Conservation (phyloP, 1,140 invertebrate genomes). For the Zophobas morio region DNA sequence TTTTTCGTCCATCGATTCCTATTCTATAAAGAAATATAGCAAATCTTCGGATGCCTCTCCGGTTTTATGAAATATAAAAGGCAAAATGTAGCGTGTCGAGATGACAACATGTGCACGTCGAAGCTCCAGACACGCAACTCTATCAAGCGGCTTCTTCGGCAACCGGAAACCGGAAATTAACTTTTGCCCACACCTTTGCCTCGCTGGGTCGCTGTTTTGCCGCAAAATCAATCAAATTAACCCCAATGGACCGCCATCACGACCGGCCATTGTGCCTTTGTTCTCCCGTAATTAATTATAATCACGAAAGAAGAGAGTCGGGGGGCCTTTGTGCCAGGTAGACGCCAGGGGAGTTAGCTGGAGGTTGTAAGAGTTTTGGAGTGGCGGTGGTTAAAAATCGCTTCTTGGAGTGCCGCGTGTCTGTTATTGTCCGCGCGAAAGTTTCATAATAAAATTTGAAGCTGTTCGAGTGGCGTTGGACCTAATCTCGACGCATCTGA, state of each 20-base stretch:
- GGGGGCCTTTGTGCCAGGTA: neutral
- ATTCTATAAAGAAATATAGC: constrained; percentile 34
- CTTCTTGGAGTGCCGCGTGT: too few relatives aligned
- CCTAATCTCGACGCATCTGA: neutral
- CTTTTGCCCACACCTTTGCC: constrained; percentile 38
- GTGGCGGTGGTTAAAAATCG: too few relatives aligned
- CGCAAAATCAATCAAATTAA: constrained; percentile 44
- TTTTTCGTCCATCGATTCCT: constrained; percentile 30
- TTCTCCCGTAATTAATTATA: constrained; percentile 30
- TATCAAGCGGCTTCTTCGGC: constrained; percentile 30
- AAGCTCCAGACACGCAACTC: constrained; percentile 28
- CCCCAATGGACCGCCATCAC: neutral
- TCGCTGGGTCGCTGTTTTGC: constrained; percentile 13
- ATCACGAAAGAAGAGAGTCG: neutral
- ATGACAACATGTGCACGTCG: constrained; percentile 37
- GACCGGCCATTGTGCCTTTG: constrained; percentile 3
- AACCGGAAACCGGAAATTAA: constrained; percentile 44
- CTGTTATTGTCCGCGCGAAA: too few relatives aligned
- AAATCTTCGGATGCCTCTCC: constrained; percentile 38
- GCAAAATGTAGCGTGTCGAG: constrained; percentile 41
- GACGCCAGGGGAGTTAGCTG: too few relatives aligned
- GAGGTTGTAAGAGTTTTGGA: too few relatives aligned
- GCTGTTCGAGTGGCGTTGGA: neutral
- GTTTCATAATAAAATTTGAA: neutral
- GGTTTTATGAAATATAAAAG: constrained; percentile 41